Percentiles rank a stretch among this genome's conserved stretches.
Evolutionary conservation across 2,113 vertebrate species (phyloP).

Genomic region (Labeo rohita): DNA sequence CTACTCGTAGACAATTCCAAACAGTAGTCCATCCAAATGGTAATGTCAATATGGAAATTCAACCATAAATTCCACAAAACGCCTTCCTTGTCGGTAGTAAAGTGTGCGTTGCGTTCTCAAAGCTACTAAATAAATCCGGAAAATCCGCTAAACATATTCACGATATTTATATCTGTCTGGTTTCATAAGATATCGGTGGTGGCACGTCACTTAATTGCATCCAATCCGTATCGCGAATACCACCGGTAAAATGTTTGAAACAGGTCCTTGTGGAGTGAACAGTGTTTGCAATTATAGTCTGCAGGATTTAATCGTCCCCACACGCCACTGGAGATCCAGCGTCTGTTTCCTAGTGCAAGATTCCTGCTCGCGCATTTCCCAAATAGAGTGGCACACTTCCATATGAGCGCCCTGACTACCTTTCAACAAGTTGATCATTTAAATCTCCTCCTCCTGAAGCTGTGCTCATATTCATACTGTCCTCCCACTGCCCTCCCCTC

Average conservation of each 20-base stretch:
- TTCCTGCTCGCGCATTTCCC: slow-evolving; percentile 52
- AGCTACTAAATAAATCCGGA: neutral
- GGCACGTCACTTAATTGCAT: neutral
- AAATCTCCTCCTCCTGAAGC: slow-evolving; percentile 76
- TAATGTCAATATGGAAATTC: neutral
- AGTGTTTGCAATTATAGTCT: neutral
- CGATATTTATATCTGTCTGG: neutral
- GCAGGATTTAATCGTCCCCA: slow-evolving; percentile 1
- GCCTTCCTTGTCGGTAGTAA: neutral
- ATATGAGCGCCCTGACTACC: slow-evolving; percentile 70
- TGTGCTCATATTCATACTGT: slow-evolving; percentile 48
- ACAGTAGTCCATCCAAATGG: slow-evolving; percentile 37
- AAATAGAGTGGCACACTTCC: slow-evolving; percentile 65
- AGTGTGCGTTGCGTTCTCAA: neutral
- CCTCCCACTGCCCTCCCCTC: slow-evolving; percentile 52
- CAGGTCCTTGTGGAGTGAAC: neutral
- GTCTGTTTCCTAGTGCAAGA: neutral
- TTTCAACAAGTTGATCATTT: slow-evolving; percentile 69
- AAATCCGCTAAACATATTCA: neutral
- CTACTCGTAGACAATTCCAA: slow-evolving; percentile 52
- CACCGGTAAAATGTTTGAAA: neutral
- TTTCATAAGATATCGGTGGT: neutral
- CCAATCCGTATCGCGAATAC: neutral
- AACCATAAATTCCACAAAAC: slow-evolving; percentile 39
- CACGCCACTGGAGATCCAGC: slow-evolving; percentile 3